Evolutionary conservation across 2,888 invertebrate genomes (phyloP).

Genomic region (Rhagium mordax): DNA sequence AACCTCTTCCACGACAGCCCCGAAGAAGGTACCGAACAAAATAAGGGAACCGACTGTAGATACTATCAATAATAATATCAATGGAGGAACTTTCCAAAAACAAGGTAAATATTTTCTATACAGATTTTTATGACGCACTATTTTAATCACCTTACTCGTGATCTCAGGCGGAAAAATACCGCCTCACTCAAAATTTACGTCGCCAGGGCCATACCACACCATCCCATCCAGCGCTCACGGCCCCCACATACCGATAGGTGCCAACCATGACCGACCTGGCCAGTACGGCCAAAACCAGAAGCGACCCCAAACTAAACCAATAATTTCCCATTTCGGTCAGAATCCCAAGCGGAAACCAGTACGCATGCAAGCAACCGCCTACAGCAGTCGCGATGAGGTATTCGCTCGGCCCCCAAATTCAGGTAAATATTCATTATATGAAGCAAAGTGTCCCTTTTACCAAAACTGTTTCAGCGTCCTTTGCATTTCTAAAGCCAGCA

Average conservation of each 20-base stretch:
- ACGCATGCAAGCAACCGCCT: constrained; percentile 55
- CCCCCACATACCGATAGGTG: constrained; percentile 51
- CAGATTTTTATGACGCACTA: too few species aligned
- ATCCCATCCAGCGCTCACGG: constrained; percentile 41
- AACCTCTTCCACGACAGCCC: constrained; percentile 36
- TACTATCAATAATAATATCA: constrained; percentile 35
- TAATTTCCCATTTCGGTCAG: constrained; percentile 6
- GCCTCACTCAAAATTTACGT: constrained; percentile 38
- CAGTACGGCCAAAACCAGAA: constrained; percentile 15
- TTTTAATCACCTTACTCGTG: background rate
- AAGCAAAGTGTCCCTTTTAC: too few species aligned
- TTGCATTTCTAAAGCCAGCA: constrained; percentile 56
- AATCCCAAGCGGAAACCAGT: constrained; percentile 56
- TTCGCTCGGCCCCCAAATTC: constrained; percentile 61
- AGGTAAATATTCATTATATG: too few species aligned
- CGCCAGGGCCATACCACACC: constrained; percentile 40
- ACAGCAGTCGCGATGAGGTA: constrained; percentile 66
- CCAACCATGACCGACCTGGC: constrained; percentile 24
- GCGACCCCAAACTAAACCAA: constrained; percentile 30
- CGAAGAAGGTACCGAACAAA: constrained; percentile 36
- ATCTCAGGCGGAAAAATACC: constrained; percentile 34
- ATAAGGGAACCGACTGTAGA: constrained; percentile 16
- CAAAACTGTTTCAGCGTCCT: constrained; percentile 57
- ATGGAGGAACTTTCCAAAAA: constrained; percentile 23
- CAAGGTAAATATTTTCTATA: constrained; percentile 26